Evolutionary conservation across 37 sponge, comb jelly and placozoan genomes (phyloP), one percentile per base, ranked within the genome.

Genomic region (Corticium candelabrum): DNA sequence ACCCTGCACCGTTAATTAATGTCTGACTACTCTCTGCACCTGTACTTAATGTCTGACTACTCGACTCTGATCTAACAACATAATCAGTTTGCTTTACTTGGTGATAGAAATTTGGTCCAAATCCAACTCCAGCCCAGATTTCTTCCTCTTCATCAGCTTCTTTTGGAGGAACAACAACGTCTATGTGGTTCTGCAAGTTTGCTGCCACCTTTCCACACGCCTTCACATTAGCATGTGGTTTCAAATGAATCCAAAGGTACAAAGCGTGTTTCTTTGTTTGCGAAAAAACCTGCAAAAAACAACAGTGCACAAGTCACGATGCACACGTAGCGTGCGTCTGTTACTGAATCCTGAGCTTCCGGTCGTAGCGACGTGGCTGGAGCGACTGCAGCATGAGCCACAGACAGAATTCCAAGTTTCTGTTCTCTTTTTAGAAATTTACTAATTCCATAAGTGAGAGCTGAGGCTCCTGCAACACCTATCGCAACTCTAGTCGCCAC

Each of bases 221-320:
- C 4, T 69, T 82, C 29, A 67, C 74, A 40, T 82, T 67, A 39
- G 82, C 82, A 37, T 35, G 34, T 1, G 78, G 74, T 68, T 82
- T 86, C 40, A 86, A 38, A 75, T 86, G 78, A 67, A 86, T 86
- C 87, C 87, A 86, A 37, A 86, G 29, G 68, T 86, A 86, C 33
- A 86, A 57, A 3, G 87, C 86, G 40, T 82, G 83, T 1, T 37
- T n/a, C 75, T 86, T 86, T 62, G 68, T 77, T 71, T 3, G 73
- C 36, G 35, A 80, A 76, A 68, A 33, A 27, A 37, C 77, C 81
- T 76, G 57, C 34, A 0, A 35, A 30, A 3, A 77, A 33, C 37
- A 1, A 3, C 11, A 2, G 70, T n/a, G n/a, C n/a, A n/a, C n/a
- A n/a, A n/a, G n/a, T n/a, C n/a, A n/a, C n/a, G n/a, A n/a, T n/a